These are phyloP conservation scores for Otis tarda DNA, from an alignment of 2,113 vertebrate genomes.

Conservation along the genomic window DNA sequence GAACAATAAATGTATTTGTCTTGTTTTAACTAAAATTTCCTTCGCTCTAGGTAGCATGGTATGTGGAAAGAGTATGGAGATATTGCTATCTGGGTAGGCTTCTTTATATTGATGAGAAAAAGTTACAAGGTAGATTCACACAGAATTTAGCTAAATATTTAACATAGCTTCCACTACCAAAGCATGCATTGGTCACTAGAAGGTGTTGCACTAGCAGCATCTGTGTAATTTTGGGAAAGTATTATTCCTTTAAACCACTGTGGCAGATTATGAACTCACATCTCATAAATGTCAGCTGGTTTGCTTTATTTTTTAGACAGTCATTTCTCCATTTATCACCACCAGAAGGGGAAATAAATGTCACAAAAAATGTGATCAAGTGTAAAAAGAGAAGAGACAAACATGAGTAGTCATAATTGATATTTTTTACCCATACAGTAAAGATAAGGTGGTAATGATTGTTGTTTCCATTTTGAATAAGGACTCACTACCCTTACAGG, in stretches of 20 bases:
- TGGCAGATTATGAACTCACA: not conserved
- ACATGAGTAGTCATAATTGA: not conserved
- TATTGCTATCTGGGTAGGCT: rapidly evolving
- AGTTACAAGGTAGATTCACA: not conserved
- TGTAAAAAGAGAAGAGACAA: not conserved
- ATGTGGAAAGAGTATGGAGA: not conserved
- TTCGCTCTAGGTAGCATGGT: not conserved
- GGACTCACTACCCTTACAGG: not conserved
- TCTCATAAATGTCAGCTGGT: not conserved
- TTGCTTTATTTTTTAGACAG: not conserved
- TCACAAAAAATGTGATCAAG: not conserved
- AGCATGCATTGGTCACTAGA: not conserved
- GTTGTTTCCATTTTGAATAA: not conserved
- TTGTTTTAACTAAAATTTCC: not conserved
- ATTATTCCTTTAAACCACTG: not conserved
- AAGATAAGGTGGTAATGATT: not conserved
- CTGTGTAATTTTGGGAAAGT: not conserved
- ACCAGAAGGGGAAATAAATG: not conserved
- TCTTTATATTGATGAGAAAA: not conserved
- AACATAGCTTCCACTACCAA: not conserved
- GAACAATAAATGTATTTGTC: not conserved
- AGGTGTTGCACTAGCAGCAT: not conserved
- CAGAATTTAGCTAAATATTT: not conserved
- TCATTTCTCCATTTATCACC: not conserved
- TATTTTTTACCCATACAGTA: not conserved